Evolutionary conservation across 1,140 invertebrate species (phyloP).

Genomic region (Phymorhynchus buccinoides): DNA sequence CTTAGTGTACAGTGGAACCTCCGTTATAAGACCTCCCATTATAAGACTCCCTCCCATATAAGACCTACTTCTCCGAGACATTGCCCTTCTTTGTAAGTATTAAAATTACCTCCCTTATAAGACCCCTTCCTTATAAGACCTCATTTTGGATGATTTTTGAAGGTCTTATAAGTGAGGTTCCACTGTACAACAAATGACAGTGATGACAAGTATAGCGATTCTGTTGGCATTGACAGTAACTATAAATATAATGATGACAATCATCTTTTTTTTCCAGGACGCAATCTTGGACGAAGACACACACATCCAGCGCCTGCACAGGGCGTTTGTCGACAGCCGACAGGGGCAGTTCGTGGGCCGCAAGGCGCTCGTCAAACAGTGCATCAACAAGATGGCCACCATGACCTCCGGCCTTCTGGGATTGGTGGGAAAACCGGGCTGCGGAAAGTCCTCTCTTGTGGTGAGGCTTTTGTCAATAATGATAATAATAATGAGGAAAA

Average conservation of each 20-base stretch:
- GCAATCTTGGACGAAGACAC: conserved; percentile 64
- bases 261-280: conserved; percentile 47
- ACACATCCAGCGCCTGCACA: conserved; percentile 64
- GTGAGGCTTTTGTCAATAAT: conserved; percentile 51
- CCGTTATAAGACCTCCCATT: too few species aligned
- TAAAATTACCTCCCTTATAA: too few species aligned
- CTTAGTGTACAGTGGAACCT: too few species aligned
- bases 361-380: conserved; percentile 63
- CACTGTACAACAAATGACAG: too few species aligned
- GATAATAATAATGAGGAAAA: too few species aligned
- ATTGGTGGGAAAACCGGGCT: conserved; percentile 70
- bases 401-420: conserved; percentile 61
- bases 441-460: conserved; percentile 73
- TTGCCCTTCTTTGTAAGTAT: too few species aligned
- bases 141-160: too few species aligned
- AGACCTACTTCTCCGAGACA: too few species aligned
- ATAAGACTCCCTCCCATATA: too few species aligned
- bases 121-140: too few species aligned
- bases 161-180: too few species aligned
- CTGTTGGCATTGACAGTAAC: neutral
- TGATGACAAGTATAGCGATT: neutral
- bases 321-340: conserved; percentile 61
- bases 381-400: conserved; percentile 57
- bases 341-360: conserved; percentile 65
- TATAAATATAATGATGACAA: neutral